Conservation (phyloP, 2,888 invertebrate species). For the Crematogaster levior region DNA sequence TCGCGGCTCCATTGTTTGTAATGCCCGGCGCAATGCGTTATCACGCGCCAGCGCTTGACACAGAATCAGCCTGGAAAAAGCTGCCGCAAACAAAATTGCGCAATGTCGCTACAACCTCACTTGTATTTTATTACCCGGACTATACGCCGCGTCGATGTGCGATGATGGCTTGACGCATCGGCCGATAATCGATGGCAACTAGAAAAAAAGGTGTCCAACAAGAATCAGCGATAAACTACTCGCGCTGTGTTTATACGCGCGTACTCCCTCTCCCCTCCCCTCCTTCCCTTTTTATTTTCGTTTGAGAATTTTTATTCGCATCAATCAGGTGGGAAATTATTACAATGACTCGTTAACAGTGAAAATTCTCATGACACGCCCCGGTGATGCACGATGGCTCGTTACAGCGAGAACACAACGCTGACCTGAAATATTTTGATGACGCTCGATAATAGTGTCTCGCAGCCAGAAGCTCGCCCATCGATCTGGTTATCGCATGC, state of each 20-base stretch:
- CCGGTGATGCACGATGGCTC: slow-evolving; percentile 42
- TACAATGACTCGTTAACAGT: slow-evolving; percentile 55
- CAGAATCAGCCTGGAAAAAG: slow-evolving; percentile 68
- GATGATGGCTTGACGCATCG: slow-evolving; percentile 56
- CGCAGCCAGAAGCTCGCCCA: slow-evolving; percentile 49
- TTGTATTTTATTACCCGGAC: slow-evolving; percentile 70
- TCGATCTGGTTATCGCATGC: slow-evolving; percentile 54
- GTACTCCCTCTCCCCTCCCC: not conserved
- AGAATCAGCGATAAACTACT: slow-evolving; percentile 53
- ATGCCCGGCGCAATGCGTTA: slow-evolving; percentile 64
- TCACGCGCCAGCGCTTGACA: slow-evolving; percentile 61
- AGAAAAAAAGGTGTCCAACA: slow-evolving; percentile 53
- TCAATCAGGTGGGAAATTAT: slow-evolving; percentile 46
- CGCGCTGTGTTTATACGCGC: slow-evolving; percentile 32
- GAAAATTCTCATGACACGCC: slow-evolving; percentile 52
- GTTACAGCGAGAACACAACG: slow-evolving; percentile 42
- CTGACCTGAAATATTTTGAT: slow-evolving; percentile 55
- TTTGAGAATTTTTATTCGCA: slow-evolving; percentile 42
- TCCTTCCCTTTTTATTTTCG: slow-evolving; percentile 9
- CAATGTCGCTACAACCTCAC: slow-evolving; percentile 57
- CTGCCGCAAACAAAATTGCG: slow-evolving; percentile 68
- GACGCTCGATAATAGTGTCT: slow-evolving; percentile 56
- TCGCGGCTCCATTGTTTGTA: slow-evolving; percentile 70
- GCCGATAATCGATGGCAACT: slow-evolving; percentile 53
- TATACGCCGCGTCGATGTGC: slow-evolving; percentile 69